These are phyloP conservation scores for Drosophila cracens DNA, from an alignment of 2,888 invertebrate species.

Conservation along the genomic window DNA sequence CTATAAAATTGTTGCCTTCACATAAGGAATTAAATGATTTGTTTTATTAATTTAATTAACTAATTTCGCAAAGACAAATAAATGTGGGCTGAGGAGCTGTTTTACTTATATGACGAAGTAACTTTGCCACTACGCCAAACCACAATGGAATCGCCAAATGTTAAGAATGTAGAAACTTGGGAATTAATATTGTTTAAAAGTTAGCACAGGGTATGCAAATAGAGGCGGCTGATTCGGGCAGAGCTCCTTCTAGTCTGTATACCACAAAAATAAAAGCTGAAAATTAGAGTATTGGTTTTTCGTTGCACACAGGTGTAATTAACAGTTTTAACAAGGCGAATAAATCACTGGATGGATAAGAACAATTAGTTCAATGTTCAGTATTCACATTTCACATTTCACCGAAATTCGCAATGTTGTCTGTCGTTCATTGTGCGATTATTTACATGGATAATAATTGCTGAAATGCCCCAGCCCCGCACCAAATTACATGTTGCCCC, in stretches of 20 bases:
- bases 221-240: neutral
- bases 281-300: neutral
- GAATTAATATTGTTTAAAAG: neutral
- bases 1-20: too few species aligned
- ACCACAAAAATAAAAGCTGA: neutral
- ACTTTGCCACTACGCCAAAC: neutral
- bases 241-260: neutral
- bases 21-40: too few species aligned
- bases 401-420: neutral
- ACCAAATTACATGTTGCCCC: neutral
- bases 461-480: neutral
- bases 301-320: neutral
- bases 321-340: neutral
- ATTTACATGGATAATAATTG: slow-evolving; percentile 14
- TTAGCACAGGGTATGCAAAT: neutral
- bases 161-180: neutral
- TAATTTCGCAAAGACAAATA: neutral
- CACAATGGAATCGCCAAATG: neutral
- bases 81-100: too few species aligned
- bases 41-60: neutral
- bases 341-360: neutral
- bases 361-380: neutral
- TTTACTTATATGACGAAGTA: neutral
- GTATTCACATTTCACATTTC: neutral
- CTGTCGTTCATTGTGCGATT: neutral